A percentile compares a stretch with the other conserved stretches of the same genome.
Conservation (phyloP, 2,797 vertebrate genomes). For the Dryobates pubescens region DNA sequence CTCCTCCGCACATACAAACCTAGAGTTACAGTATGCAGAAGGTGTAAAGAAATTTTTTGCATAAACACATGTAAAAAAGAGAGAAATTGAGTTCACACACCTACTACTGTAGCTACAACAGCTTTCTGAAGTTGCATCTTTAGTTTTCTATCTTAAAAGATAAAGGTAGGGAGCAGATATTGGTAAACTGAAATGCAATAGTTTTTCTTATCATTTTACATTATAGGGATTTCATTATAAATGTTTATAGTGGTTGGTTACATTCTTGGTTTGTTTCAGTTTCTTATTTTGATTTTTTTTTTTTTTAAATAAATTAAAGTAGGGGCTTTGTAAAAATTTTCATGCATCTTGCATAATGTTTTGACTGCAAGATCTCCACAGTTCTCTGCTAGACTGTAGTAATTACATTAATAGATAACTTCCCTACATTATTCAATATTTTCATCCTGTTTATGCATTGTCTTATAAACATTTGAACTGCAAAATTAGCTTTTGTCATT, state of each 20-base stretch:
- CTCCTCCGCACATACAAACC: slow-evolving; percentile 5
- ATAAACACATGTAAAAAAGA: neutral
- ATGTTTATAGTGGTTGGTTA: neutral
- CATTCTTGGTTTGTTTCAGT: neutral
- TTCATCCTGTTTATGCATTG: neutral
- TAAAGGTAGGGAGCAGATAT: neutral
- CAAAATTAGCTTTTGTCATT: neutral
- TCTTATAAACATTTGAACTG: neutral
- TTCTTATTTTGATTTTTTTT: neutral
- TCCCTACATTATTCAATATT: neutral
- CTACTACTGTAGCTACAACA: neutral
- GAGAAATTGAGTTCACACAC: neutral
- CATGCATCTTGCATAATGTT: neutral
- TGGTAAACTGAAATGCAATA: neutral
- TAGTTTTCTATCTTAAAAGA: neutral
- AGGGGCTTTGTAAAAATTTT: neutral
- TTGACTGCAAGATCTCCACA: neutral
- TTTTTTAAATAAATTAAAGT: neutral
- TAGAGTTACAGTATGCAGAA: neutral
- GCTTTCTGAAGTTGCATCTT: neutral
- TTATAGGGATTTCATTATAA: neutral
- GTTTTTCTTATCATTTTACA: neutral
- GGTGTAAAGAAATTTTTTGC: neutral
- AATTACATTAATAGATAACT: neutral
- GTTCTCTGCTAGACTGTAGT: neutral